Evolutionary conservation across 2,113 vertebrate genomes (phyloP).

Genomic region (Oreotrochilus melanogaster): DNA sequence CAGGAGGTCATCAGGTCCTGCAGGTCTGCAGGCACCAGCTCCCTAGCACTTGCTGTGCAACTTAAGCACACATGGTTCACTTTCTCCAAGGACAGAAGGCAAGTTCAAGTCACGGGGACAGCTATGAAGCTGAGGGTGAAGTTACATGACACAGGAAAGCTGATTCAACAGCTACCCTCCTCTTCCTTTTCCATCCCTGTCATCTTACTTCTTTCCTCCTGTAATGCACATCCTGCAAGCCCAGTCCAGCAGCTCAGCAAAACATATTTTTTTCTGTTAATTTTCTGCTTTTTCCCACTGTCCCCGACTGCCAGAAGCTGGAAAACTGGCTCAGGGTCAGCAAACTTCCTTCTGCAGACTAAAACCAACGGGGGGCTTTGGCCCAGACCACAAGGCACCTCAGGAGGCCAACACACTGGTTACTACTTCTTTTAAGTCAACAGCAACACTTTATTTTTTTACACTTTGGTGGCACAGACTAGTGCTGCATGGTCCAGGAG

Average conservation of each 20-base stretch:
- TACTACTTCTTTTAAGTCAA: background rate
- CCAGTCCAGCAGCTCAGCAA: background rate
- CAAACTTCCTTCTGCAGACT: background rate
- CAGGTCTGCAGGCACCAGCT: background rate
- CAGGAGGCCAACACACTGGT: background rate
- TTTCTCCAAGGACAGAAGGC: background rate
- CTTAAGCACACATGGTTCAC: background rate
- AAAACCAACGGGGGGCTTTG: background rate
- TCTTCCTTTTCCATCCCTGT: background rate
- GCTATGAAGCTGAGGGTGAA: background rate
- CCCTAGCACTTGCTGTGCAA: background rate
- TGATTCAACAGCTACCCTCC: background rate
- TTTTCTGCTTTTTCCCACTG: background rate
- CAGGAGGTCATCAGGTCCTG: background rate
- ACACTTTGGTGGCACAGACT: background rate
- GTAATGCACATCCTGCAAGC: background rate
- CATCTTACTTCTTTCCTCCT: background rate
- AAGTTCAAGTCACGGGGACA: background rate
- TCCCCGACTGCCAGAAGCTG: background rate
- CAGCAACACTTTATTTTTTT: background rate
- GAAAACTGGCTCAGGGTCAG: background rate
- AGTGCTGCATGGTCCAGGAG: background rate
- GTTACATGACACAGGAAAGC: background rate
- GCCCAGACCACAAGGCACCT: background rate
- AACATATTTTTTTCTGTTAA: background rate